Evolutionary conservation across 2,113 vertebrate genomes (phyloP).

Genomic region (Pedionomus torquatus): DNA sequence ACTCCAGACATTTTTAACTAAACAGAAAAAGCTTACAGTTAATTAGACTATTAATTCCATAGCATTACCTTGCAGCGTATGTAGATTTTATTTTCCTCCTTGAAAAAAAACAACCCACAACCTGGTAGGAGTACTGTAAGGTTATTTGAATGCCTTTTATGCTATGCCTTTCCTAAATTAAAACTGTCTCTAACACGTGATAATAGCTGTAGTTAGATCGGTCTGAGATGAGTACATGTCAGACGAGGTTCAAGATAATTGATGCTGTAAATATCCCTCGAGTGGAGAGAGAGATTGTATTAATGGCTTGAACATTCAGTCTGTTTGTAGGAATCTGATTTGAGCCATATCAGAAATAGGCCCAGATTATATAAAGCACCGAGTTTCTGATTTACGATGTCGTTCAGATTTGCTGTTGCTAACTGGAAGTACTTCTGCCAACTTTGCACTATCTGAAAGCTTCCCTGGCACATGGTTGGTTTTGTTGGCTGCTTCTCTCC

Average conservation of each 20-base stretch:
- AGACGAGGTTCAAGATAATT: background rate
- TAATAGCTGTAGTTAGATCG: background rate
- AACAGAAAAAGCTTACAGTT: background rate
- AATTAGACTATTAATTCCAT: background rate
- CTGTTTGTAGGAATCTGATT: background rate
- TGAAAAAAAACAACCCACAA: background rate
- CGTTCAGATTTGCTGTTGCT: background rate
- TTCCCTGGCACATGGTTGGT: accelerated
- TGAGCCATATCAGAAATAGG: background rate
- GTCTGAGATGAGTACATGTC: background rate
- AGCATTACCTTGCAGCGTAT: background rate
- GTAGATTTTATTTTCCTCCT: background rate
- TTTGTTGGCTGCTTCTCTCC: background rate
- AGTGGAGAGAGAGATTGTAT: background rate
- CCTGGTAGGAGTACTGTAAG: background rate
- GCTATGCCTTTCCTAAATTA: background rate
- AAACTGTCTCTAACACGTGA: background rate
- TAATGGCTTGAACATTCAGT: background rate
- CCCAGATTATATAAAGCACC: background rate
- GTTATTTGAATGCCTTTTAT: background rate
- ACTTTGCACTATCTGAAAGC: background rate
- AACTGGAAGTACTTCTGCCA: background rate
- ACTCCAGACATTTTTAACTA: background rate
- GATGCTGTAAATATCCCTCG: background rate
- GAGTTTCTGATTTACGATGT: background rate